A percentile compares a stretch with the other conserved stretches of the same genome.
Conservation (phyloP, 2,797 vertebrate genomes). For the Saguinus oedipus region DNA sequence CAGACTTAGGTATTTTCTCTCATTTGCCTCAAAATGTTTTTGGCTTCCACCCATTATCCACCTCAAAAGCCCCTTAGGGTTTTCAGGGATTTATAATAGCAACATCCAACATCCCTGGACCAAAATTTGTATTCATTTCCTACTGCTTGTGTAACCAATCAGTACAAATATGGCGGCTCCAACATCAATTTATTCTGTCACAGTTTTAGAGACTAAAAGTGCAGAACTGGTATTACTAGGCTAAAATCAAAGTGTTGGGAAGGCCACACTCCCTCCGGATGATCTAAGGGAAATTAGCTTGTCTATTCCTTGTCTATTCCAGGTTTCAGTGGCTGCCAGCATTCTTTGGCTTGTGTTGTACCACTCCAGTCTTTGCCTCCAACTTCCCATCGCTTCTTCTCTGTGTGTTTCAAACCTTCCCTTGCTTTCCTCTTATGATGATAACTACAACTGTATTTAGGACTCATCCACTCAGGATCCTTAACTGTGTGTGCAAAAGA, state of each 20-base stretch:
- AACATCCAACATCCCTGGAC: neutral
- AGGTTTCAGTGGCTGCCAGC: rapidly evolving
- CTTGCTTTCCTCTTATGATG: neutral
- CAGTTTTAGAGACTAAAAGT: neutral
- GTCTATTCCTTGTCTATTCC: rapidly evolving
- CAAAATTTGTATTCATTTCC: neutral
- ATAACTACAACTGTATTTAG: neutral
- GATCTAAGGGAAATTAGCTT: neutral
- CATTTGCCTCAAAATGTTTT: neutral
- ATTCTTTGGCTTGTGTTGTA: neutral
- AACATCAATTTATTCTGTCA: neutral
- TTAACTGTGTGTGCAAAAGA: neutral
- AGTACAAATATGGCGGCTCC: neutral
- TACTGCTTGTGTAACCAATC: neutral
- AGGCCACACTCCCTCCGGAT: neutral
- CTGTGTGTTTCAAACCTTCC: neutral
- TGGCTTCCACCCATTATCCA: neutral
- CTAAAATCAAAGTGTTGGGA: neutral
- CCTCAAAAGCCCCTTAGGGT: neutral
- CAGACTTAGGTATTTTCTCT: neutral
- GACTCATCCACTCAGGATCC: neutral
- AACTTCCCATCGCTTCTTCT: neutral
- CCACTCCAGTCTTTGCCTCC: neutral
- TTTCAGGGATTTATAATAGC: neutral
- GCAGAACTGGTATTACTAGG: neutral